Base-by-base conservation (phyloP, 2,888 invertebrate genomes). In the Fragum sueziense region DNA sequence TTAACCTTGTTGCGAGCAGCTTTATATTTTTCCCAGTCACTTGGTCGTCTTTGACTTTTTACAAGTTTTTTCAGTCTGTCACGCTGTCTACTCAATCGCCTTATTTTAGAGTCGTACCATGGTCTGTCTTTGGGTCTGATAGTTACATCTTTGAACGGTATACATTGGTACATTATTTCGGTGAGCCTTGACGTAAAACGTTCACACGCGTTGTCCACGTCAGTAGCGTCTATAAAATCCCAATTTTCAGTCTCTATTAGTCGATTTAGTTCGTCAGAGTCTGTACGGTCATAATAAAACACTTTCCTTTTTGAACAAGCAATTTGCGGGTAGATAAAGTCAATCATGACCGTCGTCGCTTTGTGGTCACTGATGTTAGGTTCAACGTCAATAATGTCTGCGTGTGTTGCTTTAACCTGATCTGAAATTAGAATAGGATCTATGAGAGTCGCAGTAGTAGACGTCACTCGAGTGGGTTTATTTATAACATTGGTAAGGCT, bases 81-180 rank as follows among this genome's bases (percentile, higher is more conserved):
- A 65, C 78, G 20, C 65, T 69, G 61, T 29, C 74, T 69, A 3
- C 41, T 59, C 27, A 22, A 17, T 1, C 61, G 67, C 17, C 74
- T 57, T 57, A 74, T 27, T 20, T 67, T 57, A 25, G 71, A 76
- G 51, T 75, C 54, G 69, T 70, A 76, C 79, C 79, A 72, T 17
- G 71, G 71, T 67, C 51, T 54, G 47, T 75, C 71, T 27, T 52
- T 29, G 6, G 62, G 62, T 62, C 74, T 62, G 47, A 74, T 31
- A 11, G 79, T 79, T 54, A 74, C 67, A 25, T 52, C 52, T 52
- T 72, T 68, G 1, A 37, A 62, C 4, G 79, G 74, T 33, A 79
- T 79, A 57, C 79, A 70, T 47, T 61, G 2, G 29, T 51, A 14
- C 54, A 70, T 71, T n/a, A 70, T 22, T 17, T 72, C 47, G 1